Base-by-base conservation (phyloP, 2,797 vertebrate genomes). In the Neosalanx taihuensis region DNA sequence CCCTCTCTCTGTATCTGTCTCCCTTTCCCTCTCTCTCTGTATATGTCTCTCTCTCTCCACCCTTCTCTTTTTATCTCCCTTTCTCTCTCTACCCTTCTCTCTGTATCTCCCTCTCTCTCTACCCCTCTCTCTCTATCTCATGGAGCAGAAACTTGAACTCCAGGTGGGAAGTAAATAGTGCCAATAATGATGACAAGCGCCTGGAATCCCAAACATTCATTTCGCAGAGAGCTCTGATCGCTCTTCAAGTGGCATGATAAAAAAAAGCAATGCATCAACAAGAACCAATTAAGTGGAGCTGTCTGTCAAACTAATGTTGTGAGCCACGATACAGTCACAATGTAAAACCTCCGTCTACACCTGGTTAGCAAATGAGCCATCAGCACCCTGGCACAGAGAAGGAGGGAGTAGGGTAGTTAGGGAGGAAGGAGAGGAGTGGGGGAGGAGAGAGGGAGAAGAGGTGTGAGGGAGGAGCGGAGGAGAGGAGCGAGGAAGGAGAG, bases 271-370 rank as follows among this genome's bases (percentile, higher is more conserved):
- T 81, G 69, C 76, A 84, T 87, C 85, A 87, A 63, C 82, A 71
- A 76, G 76, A 72, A 76, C 61, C 81, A 84, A 86, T 90, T 88
- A 88, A 76, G 67, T 76, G 58, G 57, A 72, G 73, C 72, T 84
- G 71, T 85, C 80, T 67, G 46, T 85, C 76, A 83, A 75, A 78
- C 64, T 69, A 73, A 79, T 81, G 78, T 81, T 71, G 62, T 46
- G 41, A 46, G 41, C 41, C 10, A 3, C 41, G 41, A 56, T 49
- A 6, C 49, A 56, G 51, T 17, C 4, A 56, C 59, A 64, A 20
- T 37, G 68, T 72, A 81, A 69, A 72, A 72, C 6, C 49, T 63
- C 37, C 33, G 61, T 59, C 53, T 30, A 3, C 46, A 18, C 63
- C 18, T 37, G 53, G 56, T 41, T 60, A 72, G 69, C 67, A 70